Base-by-base conservation (phyloP, 2,888 invertebrate genomes). In the Anorthoa munda region DNA sequence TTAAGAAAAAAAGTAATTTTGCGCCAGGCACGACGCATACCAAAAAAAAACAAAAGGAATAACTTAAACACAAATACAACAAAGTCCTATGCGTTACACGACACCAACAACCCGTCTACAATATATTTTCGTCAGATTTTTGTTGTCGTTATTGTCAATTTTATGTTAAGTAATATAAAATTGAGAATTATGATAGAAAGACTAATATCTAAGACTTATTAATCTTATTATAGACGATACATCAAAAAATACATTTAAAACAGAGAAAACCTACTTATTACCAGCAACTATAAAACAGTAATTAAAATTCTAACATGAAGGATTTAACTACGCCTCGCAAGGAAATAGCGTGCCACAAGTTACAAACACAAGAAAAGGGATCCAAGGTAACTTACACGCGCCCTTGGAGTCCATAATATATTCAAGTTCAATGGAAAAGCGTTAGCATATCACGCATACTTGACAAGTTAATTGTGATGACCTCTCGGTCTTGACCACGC, bases 401-500 rank as follows among this genome's bases (percentile, higher is more conserved):
- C 51, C 87, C 86, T 87, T 86, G 84, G 48, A 31, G 58, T 50
- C 39, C 69, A 11, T 89, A 87, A 87, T 87, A 81, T 87, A 90
- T 87, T 90, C 90, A 70, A 84, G 81, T 84, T 85, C 79, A 85
- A 81, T 84, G 64, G 78, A 77, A 81, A 76, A 68, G 58, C 53
- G 82, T 23, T 79, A 90, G 85, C 89, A 89, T 90, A 89, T 90
- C 90, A 90, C 91, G 91, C 90, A 69, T 86, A 61, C 76, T 76
- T 87, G 79, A 81, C 79, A 78, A 58, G 75, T 70, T 79, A 80
- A 86, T 86, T 74, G 74, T 85, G n/a, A 18, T 21, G 59, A 66
- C 59, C 45, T 45, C 74, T 66, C 18, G 59, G 51, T 48, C 68
- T 67, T 70, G 67, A 79, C 66, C 60, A 60, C 12, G 45, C 17